Base-by-base conservation (phyloP, 1,140 invertebrate genomes). In the Orchestia grillus region DNA sequence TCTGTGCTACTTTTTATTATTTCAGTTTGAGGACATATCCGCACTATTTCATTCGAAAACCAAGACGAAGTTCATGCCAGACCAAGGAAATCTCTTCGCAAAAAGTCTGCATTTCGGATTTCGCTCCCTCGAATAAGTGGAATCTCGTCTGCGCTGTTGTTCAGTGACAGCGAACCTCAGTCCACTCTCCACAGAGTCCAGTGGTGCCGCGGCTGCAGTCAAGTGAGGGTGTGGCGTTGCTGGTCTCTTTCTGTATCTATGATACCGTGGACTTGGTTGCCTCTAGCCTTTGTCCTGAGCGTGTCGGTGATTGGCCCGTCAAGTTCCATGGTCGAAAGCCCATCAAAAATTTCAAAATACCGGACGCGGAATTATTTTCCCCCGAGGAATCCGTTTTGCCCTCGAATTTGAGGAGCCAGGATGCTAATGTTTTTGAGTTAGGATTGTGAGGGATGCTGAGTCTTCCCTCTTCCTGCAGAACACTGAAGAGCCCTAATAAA, bases 371-470 rank as follows among this genome's bases (percentile, higher is more conserved):
- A 77, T 77, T 77, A 15, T 23, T 77, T 23, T 77, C 28, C n/a
- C n/a, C n/a, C 28, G 62, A 77, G 28, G 11, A 77, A 77, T 77
- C 62, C 11, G 62, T 77, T 77, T 91, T 44, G 40, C 92, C 92
- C 44, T 94, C 92, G 40, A 45, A 94, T 94, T 94, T 94, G 92
- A 23, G 43, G n/a, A 40, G 43, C 36, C 44, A 45, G 92, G 92
- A 94, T 94, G 92, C 92, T 94, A 94, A 94, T 94, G 92, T 94
- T 94, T 94, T 94, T 94, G 92, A 94, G 92, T 90, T 90, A 44
- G 92, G 92, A 94, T 94, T 47, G 92, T 45, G 92, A 94, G 92
- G 92, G 92, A 47, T 45, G 44, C 92, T 94, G 43, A 44, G 44
- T 94, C 43, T 94, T 94, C 92, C 92, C 92, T 94, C 44, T 19